Evolutionary conservation across 2,797 vertebrate species (phyloP).

Genomic region (Calcarius lapponicus): DNA sequence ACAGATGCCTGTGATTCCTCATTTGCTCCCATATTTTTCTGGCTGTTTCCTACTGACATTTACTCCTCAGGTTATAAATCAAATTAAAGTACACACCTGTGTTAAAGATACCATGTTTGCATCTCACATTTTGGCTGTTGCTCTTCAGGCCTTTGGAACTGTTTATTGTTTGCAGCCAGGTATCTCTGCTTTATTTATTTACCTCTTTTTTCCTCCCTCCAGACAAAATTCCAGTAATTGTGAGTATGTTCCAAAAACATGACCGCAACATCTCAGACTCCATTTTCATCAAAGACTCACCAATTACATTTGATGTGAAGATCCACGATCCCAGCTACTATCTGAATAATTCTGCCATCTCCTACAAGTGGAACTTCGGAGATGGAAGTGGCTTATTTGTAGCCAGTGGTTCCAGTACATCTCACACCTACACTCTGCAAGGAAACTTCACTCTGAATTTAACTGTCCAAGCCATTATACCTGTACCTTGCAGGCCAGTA

Average conservation of each 20-base stretch:
- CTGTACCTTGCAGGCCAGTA: slow-evolving; percentile 77
- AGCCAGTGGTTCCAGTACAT: slow-evolving; percentile 78
- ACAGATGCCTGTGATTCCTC: neutral
- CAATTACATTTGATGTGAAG: slow-evolving; percentile 83
- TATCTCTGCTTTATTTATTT: neutral
- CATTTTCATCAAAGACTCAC: slow-evolving; percentile 85
- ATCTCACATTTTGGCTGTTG: neutral
- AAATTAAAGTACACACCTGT: neutral
- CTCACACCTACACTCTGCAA: slow-evolving; percentile 82
- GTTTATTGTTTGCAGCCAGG: neutral
- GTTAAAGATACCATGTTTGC: neutral
- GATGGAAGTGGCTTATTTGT: slow-evolving; percentile 82
- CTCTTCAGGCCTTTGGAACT: neutral
- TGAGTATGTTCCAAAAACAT: slow-evolving; percentile 88
- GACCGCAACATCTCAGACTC: slow-evolving; percentile 82
- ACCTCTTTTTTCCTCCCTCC: neutral
- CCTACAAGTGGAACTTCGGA: slow-evolving; percentile 90
- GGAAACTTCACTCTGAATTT: slow-evolving; percentile 86
- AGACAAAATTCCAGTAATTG: slow-evolving; percentile 91
- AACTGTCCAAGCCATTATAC: slow-evolving; percentile 86
- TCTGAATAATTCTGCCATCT: slow-evolving; percentile 83
- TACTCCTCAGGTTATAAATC: neutral
- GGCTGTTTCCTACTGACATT: neutral
- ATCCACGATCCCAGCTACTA: slow-evolving; percentile 92
- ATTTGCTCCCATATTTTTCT: neutral